Evolutionary conservation across 2,888 invertebrate species (phyloP).

Genomic region (Urechis unicinctus): DNA sequence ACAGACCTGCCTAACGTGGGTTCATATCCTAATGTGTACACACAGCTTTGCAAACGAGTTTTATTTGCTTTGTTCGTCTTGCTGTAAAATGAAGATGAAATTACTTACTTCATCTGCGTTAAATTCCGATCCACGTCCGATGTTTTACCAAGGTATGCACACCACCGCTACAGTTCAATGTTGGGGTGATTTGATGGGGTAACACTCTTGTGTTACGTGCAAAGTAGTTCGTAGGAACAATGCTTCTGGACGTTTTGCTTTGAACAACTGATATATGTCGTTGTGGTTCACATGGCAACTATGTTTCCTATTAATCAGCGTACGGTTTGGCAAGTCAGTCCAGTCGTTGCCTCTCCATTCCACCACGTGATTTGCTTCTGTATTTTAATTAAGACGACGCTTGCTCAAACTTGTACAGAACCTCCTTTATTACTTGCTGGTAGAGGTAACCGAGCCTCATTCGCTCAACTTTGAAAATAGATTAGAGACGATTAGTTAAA

Average conservation of each 20-base stretch:
- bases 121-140: too few relatives aligned
- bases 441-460: conserved; percentile 93
- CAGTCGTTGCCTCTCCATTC: conserved; percentile 56
- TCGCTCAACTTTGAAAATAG: conserved; percentile 84
- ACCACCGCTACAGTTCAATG: too few relatives aligned
- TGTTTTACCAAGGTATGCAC: too few relatives aligned
- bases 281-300: not conserved
- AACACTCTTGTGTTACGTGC: too few relatives aligned
- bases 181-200: too few relatives aligned
- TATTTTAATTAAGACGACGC: conserved; percentile 83
- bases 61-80: not conserved
- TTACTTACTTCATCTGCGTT: too few relatives aligned
- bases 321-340: conserved; percentile 86
- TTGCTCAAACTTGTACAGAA: conserved; percentile 97
- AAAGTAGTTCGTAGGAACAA: too few relatives aligned
- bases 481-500: conserved; percentile 68
- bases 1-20: too few relatives aligned
- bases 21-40: conserved; percentile 94
- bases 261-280: not conserved
- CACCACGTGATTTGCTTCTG: conserved; percentile 59
- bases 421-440: conserved; percentile 95
- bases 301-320: conserved; percentile 56
- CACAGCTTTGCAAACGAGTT: conserved; percentile 71
- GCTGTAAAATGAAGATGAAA: too few relatives aligned
- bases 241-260: too few relatives aligned